Evolutionary conservation across 2,797 vertebrate species (phyloP).

Genomic region (Girardinus metallicus): DNA sequence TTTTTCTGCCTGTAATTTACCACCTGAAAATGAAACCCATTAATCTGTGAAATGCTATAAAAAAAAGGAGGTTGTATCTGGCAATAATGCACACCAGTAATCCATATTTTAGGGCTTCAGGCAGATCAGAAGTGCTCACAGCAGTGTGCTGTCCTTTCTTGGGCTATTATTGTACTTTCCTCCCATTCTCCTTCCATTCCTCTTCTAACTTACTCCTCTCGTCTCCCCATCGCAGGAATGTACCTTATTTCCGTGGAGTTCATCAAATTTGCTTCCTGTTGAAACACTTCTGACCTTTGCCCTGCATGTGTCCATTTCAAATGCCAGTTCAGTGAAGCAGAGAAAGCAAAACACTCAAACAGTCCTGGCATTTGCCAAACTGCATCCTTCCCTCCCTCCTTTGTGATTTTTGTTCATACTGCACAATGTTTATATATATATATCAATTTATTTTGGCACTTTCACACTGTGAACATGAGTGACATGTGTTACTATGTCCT

Average conservation of each 20-base stretch:
- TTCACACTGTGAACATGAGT: conserved; percentile 17
- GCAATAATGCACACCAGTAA: conserved; percentile 15
- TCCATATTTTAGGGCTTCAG: conserved; percentile 1
- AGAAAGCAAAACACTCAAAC: conserved; percentile 35
- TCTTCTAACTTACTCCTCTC: conserved; percentile 7
- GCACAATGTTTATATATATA: background rate
- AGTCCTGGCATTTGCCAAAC: conserved; percentile 55
- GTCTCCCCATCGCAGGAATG: background rate
- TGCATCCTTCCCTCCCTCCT: conserved; percentile 1
- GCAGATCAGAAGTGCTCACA: background rate
- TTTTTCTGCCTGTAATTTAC: conserved; percentile 1
- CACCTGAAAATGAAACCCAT: conserved; percentile 43
- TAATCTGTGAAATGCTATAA: conserved; percentile 24
- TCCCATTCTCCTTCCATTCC: background rate
- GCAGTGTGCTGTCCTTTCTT: background rate
- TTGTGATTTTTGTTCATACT: conserved; percentile 20
- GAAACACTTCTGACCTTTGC: conserved; percentile 55
- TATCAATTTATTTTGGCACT: background rate
- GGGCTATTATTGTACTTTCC: background rate
- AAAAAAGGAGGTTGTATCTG: conserved; percentile 6
- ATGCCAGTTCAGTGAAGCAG: conserved; percentile 61
- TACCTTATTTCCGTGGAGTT: conserved; percentile 15
- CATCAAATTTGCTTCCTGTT: conserved; percentile 50
- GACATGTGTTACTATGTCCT: background rate
- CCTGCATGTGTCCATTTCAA: conserved; percentile 56